Conservation (phyloP, 2,888 invertebrate genomes). For the Eupithecia abbreviata region DNA sequence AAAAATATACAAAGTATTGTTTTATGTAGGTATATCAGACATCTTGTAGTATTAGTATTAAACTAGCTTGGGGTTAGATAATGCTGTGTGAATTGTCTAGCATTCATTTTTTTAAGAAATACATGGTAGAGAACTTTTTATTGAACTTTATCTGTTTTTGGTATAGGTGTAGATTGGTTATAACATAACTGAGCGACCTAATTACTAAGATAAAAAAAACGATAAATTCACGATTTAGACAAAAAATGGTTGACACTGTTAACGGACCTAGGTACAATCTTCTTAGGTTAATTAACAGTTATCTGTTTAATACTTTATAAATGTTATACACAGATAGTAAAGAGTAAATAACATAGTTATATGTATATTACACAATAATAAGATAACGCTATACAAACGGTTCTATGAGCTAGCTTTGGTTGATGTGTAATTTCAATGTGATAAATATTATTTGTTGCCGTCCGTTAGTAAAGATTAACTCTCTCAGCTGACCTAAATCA, state of each 20-base stretch:
- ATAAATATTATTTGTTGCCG: not conserved
- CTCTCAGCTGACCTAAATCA: slow-evolving; percentile 3
- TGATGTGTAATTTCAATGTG: not conserved
- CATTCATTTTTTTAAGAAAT: not conserved
- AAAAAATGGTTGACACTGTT: not conserved
- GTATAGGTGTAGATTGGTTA: not conserved
- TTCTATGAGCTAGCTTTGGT: not conserved
- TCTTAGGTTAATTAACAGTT: slow-evolving; percentile 2
- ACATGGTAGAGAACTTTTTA: not conserved
- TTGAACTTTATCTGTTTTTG: not conserved
- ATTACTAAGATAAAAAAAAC: not conserved
- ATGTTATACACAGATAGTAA: slow-evolving; percentile 3
- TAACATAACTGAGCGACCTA: not conserved
- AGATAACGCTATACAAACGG: not conserved
- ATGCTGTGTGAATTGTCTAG: too few species aligned
- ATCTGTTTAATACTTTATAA: not conserved
- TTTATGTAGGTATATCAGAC: too few species aligned
- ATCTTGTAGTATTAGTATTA: too few species aligned
- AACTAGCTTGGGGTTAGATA: too few species aligned
- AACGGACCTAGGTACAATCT: not conserved
- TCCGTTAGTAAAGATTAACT: slow-evolving; percentile 1
- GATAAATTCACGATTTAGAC: not conserved
- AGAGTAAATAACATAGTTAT: not conserved
- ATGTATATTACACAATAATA: not conserved
- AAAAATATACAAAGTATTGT: too few species aligned